Percentiles rank a stretch among this genome's conserved stretches.
Evolutionary conservation across 2,888 invertebrate species (phyloP).

Genomic region (Lissocephala sabroskyi): DNA sequence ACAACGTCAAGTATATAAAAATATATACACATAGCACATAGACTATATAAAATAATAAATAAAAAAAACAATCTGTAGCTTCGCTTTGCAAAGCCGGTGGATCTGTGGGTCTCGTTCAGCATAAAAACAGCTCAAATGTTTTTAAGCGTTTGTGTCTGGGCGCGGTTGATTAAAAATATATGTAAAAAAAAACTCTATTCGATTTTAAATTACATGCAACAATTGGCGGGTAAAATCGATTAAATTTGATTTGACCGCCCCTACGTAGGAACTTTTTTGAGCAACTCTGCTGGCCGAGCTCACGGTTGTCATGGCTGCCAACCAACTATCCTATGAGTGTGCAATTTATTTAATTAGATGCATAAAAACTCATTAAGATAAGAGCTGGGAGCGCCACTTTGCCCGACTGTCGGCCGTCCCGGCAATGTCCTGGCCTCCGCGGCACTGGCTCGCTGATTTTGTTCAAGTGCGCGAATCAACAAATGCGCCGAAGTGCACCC

Average conservation of each 20-base stretch:
- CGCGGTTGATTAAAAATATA: constrained; percentile 66
- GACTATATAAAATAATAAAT: too few relatives aligned
- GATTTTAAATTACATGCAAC: constrained; percentile 1
- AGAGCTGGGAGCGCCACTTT: constrained; percentile 48
- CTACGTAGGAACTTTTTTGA: constrained; percentile 8
- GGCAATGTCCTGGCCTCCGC: neutral
- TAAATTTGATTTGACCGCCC: constrained; percentile 51
- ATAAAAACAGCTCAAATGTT: constrained; percentile 34
- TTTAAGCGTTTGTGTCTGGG: constrained; percentile 51
- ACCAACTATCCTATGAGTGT: constrained; percentile 33
- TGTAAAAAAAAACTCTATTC: constrained; percentile 10
- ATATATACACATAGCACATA: constrained; percentile 16
- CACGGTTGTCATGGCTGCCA: constrained; percentile 45
- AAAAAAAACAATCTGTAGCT: constrained; percentile 51
- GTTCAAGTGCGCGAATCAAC: constrained; percentile 60
- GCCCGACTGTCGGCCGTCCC: constrained; percentile 1
- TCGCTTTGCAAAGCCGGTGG: constrained; percentile 47
- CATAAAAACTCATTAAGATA: constrained; percentile 71
- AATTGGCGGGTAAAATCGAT: constrained; percentile 37
- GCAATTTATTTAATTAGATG: constrained; percentile 71
- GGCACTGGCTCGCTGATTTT: constrained; percentile 24
- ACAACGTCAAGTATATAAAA: constrained; percentile 51
- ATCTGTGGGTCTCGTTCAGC: too few relatives aligned
- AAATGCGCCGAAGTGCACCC: constrained; percentile 56
- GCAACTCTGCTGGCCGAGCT: too few relatives aligned